Percentiles rank a stretch among this genome's conserved stretches.
Evolutionary conservation across 2,888 invertebrate genomes (phyloP).

Genomic region (Oegoconia quadripuncta): DNA sequence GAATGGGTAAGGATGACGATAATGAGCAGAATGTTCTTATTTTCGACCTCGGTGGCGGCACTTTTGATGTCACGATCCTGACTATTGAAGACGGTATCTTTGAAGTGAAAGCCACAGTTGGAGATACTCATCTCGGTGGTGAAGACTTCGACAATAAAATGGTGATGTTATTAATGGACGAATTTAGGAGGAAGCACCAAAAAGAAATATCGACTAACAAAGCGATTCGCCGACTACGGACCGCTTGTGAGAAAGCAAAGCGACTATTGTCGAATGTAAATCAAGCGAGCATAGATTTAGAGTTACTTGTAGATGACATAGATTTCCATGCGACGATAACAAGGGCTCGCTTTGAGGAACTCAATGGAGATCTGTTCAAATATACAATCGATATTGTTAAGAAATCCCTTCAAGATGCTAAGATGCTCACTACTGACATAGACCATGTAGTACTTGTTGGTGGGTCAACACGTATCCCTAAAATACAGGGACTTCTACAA

Average conservation of each 20-base stretch:
- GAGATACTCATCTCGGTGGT: slow-evolving; percentile 88
- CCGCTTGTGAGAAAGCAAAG: slow-evolving; percentile 88
- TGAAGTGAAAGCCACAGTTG: slow-evolving; percentile 88
- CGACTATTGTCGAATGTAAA: slow-evolving; percentile 87
- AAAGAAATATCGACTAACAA: slow-evolving; percentile 84
- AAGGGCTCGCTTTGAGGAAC: slow-evolving; percentile 87
- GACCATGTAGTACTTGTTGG: slow-evolving; percentile 91
- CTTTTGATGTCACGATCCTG: slow-evolving; percentile 94
- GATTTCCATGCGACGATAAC: slow-evolving; percentile 84
- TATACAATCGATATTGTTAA: slow-evolving; percentile 88
- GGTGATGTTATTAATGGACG: slow-evolving; percentile 83
- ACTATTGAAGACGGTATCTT: slow-evolving; percentile 93
- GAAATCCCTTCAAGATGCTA: slow-evolving; percentile 87
- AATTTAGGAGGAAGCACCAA: slow-evolving; percentile 85
- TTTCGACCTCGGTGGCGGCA: slow-evolving; percentile 89
- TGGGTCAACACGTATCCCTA: slow-evolving; percentile 89
- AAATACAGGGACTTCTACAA: slow-evolving; percentile 85
- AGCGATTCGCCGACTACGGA: slow-evolving; percentile 83
- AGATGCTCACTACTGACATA: slow-evolving; percentile 86
- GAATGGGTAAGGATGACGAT: slow-evolving; percentile 85
- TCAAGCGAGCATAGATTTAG: slow-evolving; percentile 86
- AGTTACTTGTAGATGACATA: slow-evolving; percentile 85
- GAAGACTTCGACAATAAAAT: slow-evolving; percentile 86
- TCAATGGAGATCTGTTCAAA: slow-evolving; percentile 85
- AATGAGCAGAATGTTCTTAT: slow-evolving; percentile 86